Evolutionary conservation across 2,888 invertebrate genomes (phyloP).

Genomic region (Gymnocheta viridis): DNA sequence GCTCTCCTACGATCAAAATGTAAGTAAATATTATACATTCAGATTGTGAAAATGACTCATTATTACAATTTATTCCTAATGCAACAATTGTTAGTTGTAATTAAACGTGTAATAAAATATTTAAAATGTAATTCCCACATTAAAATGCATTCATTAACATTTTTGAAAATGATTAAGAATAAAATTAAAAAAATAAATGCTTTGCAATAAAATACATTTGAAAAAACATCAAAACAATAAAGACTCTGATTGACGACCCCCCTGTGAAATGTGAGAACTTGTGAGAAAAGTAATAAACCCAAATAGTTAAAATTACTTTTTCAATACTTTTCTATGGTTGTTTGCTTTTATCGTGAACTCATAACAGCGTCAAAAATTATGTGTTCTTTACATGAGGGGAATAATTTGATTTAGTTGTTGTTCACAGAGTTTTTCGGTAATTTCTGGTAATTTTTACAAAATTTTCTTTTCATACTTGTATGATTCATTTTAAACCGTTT

Average conservation of each 20-base stretch:
- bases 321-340: constrained; percentile 4
- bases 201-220: constrained; percentile 28
- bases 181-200: constrained; percentile 13
- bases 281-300: constrained; percentile 43
- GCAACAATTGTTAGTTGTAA: constrained; percentile 24
- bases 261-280: constrained; percentile 47
- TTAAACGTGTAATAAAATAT: constrained; percentile 30
- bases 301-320: constrained; percentile 12
- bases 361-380: constrained; percentile 42
- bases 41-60: too few relatives aligned
- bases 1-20: too few relatives aligned
- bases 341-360: constrained; percentile 2
- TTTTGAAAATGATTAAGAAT: constrained; percentile 9
- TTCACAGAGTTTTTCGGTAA: constrained; percentile 21
- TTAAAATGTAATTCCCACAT: constrained; percentile 47
- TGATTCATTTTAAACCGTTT: constrained; percentile 39
- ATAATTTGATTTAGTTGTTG: constrained; percentile 51
- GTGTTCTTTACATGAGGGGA: constrained; percentile 65
- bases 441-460: constrained; percentile 52
- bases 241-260: constrained; percentile 59
- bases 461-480: constrained; percentile 28
- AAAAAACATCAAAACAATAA: constrained; percentile 52
- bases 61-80: neutral
- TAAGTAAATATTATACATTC: too few relatives aligned
- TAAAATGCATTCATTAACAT: constrained; percentile 51